Percentiles rank a stretch among this genome's conserved stretches.
These are phyloP conservation scores for Itoplectis maculator DNA, from an alignment of 2,888 invertebrate species.

Conservation along the genomic window DNA sequence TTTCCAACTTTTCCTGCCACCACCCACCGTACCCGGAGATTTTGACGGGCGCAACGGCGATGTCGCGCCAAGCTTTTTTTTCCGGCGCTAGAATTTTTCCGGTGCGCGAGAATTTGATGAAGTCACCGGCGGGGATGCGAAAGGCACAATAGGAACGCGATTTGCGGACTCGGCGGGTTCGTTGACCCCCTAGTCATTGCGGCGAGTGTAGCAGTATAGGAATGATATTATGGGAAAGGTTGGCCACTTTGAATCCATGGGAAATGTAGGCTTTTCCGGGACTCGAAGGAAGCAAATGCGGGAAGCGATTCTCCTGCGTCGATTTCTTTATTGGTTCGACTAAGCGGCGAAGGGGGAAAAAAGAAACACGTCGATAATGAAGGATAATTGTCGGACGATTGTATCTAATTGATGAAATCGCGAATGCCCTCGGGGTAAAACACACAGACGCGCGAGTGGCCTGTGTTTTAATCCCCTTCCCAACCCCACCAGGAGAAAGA, in stretches of 20 bases:
- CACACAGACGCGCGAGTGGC: background rate
- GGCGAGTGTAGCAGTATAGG: background rate
- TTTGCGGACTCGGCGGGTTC: too few relatives aligned
- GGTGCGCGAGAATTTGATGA: constrained; percentile 16
- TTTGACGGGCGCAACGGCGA: constrained; percentile 80
- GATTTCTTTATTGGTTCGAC: too few relatives aligned
- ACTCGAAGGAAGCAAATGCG: too few relatives aligned
- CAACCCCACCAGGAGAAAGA: too few relatives aligned
- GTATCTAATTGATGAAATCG: constrained; percentile 34
- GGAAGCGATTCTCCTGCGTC: too few relatives aligned
- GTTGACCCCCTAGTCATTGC: constrained; percentile 6
- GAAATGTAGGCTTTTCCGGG: too few relatives aligned
- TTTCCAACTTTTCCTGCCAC: constrained; percentile 62
- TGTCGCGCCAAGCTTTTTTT: constrained; percentile 39
- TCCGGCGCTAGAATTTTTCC: constrained; percentile 19
- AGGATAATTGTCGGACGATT: constrained; percentile 60
- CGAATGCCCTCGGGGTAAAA: constrained; percentile 20
- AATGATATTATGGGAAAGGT: too few relatives aligned
- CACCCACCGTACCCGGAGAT: constrained; percentile 75
- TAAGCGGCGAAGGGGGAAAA: background rate
- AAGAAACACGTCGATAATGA: background rate
- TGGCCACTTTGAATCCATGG: too few relatives aligned
- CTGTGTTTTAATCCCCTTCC: background rate
- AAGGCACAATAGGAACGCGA: too few relatives aligned
- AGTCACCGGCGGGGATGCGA: constrained; percentile 53